Conservation (phyloP, 2,797 vertebrate species). For the Hirundo rustica region DNA sequence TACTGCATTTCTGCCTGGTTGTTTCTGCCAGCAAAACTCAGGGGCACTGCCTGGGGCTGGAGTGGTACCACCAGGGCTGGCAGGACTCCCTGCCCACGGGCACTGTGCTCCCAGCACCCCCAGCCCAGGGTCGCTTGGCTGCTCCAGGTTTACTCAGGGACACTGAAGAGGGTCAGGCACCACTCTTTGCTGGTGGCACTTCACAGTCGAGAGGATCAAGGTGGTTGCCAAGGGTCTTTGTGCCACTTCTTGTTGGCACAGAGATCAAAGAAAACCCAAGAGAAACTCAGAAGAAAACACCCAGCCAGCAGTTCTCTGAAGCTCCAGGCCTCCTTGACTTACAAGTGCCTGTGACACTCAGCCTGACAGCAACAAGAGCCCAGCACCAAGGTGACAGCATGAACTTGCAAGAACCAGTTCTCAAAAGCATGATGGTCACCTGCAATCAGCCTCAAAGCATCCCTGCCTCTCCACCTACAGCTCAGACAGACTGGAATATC, state of each 20-base stretch:
- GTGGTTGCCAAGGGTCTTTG: slow-evolving; percentile 32
- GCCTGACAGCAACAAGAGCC: not conserved
- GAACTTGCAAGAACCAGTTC: not conserved
- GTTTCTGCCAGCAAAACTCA: not conserved
- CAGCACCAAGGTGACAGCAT: not conserved
- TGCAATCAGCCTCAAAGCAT: not conserved
- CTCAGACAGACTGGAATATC: not conserved
- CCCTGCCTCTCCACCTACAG: not conserved
- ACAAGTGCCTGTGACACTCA: not conserved
- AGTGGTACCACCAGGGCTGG: not conserved
- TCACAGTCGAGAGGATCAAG: slow-evolving; percentile 15
- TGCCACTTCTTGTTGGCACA: slow-evolving; percentile 23
- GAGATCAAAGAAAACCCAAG: slow-evolving; percentile 5
- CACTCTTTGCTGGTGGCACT: not conserved
- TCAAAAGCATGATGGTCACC: not conserved
- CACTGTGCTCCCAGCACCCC: not conserved
- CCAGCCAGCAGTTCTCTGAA: not conserved
- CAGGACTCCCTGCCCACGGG: not conserved
- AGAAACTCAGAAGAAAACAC: not conserved
- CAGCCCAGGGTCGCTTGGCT: not conserved
- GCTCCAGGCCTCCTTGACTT: not conserved
- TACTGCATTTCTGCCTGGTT: not conserved
- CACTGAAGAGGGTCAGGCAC: not conserved
- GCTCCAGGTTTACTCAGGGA: not conserved
- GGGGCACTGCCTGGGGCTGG: not conserved